Evolutionary conservation across 2,113 vertebrate genomes (phyloP).

Genomic region (Noctilio leporinus): DNA sequence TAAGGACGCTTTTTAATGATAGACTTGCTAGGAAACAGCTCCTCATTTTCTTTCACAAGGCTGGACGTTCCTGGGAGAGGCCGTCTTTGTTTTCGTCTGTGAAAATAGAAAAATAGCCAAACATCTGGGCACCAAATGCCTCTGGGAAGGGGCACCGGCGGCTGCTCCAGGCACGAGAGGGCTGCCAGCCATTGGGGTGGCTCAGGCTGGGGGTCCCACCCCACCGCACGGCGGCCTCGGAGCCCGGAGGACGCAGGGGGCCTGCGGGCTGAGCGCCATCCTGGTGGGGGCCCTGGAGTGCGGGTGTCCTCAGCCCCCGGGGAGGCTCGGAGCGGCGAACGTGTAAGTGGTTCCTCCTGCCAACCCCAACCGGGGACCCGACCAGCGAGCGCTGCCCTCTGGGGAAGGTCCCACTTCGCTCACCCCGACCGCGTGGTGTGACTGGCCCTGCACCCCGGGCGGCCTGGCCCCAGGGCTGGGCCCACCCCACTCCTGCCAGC

Average conservation of each 20-base stretch:
- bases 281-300: rapidly evolving
- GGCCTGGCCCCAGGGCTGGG: no score
- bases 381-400: no score
- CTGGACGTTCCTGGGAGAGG: not conserved
- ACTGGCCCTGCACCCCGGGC: no score
- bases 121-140: constrained; percentile 51
- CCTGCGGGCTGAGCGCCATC: not conserved
- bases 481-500: no score
- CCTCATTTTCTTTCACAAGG: not conserved
- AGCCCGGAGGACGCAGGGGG: rapidly evolving
- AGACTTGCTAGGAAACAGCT: not conserved
- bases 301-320: no score
- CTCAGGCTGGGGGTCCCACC: rapidly evolving
- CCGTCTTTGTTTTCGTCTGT: not conserved
- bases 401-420: no score
- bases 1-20: not conserved
- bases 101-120: constrained; percentile 19
- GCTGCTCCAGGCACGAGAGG: rapidly evolving
- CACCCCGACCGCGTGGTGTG: no score
- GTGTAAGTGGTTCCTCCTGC: not conserved
- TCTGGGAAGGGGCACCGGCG: rapidly evolving
- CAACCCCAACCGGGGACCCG: no score
- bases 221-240: rapidly evolving
- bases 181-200: not conserved
- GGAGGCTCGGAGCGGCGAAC: not conserved